phyloP scores from a whole-genome alignment of 2,113 vertebrate genomes.

The Archilochus colubris region DNA sequence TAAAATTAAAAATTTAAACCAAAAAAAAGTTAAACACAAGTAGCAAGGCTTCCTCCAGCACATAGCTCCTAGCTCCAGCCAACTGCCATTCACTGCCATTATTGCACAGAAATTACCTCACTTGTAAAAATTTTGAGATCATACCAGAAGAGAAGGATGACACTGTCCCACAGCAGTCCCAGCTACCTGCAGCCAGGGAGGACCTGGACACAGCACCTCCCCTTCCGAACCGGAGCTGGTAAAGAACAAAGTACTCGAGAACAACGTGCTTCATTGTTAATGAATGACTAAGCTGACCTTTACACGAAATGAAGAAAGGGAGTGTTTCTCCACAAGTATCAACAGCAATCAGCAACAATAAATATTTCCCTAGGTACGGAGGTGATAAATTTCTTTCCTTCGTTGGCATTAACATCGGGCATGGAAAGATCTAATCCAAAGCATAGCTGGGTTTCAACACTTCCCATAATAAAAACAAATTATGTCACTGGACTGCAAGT shows the following conservation, averaged over 20 bases:
- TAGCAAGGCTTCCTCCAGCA: not conserved
- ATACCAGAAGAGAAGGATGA: not conserved
- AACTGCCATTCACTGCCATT: fast-evolving
- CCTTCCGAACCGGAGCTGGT: fast-evolving
- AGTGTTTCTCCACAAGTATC: not conserved
- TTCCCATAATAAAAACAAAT: not conserved
- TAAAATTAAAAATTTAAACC: not conserved
- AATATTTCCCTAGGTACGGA: not conserved
- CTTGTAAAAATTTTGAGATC: not conserved
- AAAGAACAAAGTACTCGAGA: not conserved
- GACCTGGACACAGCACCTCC: not conserved
- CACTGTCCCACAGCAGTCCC: fast-evolving
- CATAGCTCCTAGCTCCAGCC: not conserved
- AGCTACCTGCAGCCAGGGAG: not conserved
- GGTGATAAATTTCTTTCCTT: not conserved
- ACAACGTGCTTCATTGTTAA: not conserved
- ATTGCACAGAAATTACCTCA: not conserved
- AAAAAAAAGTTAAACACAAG: not conserved
- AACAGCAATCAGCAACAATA: not conserved
- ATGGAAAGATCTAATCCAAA: not conserved
- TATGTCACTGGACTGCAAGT: not conserved
- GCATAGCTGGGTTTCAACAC: not conserved
- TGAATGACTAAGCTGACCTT: constrained; percentile 50
- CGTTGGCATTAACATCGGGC: not conserved
- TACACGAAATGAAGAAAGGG: not conserved